Evolutionary conservation across 2,113 vertebrate genomes (phyloP), one percentile per base, ranked within the genome.

Genomic region (Catagonus wagneri): DNA sequence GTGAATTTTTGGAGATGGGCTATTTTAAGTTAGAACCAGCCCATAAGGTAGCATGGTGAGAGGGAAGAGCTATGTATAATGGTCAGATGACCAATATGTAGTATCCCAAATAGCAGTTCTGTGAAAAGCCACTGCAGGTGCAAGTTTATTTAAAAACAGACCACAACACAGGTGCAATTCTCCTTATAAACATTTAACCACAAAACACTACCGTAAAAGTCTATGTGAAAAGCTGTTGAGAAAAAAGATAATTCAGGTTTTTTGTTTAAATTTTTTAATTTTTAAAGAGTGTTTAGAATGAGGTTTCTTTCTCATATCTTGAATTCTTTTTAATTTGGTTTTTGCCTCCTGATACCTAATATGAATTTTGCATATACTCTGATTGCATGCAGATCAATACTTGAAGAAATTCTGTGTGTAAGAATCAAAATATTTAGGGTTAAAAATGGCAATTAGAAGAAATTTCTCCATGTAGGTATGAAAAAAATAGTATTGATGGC

Each of bases 141-240:
- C 1, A n/a, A 76, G 94, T 97, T 96, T 95, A 97, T 98, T 97
- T 97, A 97, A 96, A 96, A 96, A 93, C 93, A 97, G 74, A 97
- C 97, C 98, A 7, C 98, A 97, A 54, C 95, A 63, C 98, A 98
- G 97, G 97, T 99, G 98, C 94, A n/a, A 16, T 32, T 94, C 54
- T 97, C 93, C 97, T 92, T 86, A 96, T 93, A 97, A 94, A 93
- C 74, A 78, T 4, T 74, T 96, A 95, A 93, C 97, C 97, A 91
- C 97, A 88, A 44, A 17, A 27, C 54, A 61, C 54, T 86, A 50
- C 83, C 93, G 2, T 95, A 5, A 91, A 71, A 72, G 80, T 96
- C 44, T 96, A 27, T 65, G 54, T 90, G 86, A 93, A 94, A 96
- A 97, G 83, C 79, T 11, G 0, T 66, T 94, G 60, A 74, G 69